Evolutionary conservation across 2,797 vertebrate genomes (phyloP), one percentile per base, ranked within the genome.

Genomic region (Ibycter americanus): DNA sequence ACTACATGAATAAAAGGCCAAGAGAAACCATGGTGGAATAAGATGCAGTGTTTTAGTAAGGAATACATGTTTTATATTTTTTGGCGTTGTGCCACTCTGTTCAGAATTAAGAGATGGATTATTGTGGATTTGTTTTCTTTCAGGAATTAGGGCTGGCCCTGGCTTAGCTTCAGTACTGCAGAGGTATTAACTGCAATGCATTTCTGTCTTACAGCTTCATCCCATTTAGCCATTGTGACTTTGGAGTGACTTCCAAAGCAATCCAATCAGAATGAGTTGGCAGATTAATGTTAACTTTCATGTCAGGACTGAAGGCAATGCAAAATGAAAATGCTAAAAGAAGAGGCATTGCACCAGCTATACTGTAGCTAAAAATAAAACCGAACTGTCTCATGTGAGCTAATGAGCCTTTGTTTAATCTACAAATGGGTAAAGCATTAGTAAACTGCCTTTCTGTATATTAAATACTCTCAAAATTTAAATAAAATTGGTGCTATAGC

Each of bases 41-140:
- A 97, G 96, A 95, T 85, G 87, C 31, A 22, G 85, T 87, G 56
- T 76, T 89, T 97, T 76, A 87, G 84, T 66, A 93, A 97, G 96
- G 72, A 96, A 95, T 96, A 89, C 74, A 84, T 55, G 86, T 86
- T 97, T 92, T 83, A 87, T 96, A 95, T 78, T 93, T 96, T 96
- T 96, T 98, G 96, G 97, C 96, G 90, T 72, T 32, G 81, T 94
- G 96, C 97, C 96, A 97, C 87, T 97, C 96, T 98, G 95, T 90
- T 97, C 97, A 97, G 97, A 98, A 98, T 98, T 98, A 98, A 98
- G 97, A 96, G 96, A 83, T 96, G 96, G 98, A 98, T 99, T 98
- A 98, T 96, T 95, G 94, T 95, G 98, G 98, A 98, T 98, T 98
- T 98, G 98, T 97, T 98, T 98, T 98, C 98, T 98, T 98, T 98